These are phyloP conservation scores for Sus scrofa DNA, from an alignment of 2,113 vertebrate genomes.

Conservation along the genomic window DNA sequence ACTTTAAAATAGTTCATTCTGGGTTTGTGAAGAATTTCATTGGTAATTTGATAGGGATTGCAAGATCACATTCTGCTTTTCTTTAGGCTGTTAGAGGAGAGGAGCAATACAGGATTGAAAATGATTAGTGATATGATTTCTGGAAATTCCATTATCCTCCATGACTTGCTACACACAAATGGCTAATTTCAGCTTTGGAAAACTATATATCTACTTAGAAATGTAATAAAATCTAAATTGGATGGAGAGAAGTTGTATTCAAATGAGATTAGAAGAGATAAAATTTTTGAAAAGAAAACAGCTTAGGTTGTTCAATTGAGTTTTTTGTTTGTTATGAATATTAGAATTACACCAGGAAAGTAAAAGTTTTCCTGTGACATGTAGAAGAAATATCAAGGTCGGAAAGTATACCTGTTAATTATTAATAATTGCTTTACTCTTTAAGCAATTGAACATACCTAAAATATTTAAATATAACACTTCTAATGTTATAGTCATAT, in stretches of 20 bases:
- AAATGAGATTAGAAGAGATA: constrained; percentile 47
- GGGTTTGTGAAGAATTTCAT: no score
- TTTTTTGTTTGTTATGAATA: constrained; percentile 37
- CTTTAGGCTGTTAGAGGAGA: neutral
- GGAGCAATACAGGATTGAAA: neutral
- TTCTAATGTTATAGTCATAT: neutral
- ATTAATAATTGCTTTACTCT: constrained; percentile 58
- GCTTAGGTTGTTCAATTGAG: constrained; percentile 3
- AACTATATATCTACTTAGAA: neutral
- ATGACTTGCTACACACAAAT: constrained; percentile 14
- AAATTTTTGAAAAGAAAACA: constrained; percentile 58
- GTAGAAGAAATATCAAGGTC: constrained; percentile 35
- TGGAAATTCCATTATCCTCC: neutral
- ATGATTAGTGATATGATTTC: neutral
- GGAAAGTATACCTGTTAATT: neutral
- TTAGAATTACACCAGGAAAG: constrained; percentile 18
- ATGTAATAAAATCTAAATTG: constrained; percentile 46
- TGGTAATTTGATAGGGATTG: no score
- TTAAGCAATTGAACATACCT: neutral
- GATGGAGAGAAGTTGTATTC: constrained; percentile 41
- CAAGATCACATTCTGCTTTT: neutral
- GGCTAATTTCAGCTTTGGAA: constrained; percentile 49
- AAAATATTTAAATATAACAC: constrained; percentile 42
- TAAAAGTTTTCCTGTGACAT: neutral
- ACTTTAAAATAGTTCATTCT: no score